phyloP scores from a whole-genome alignment of 2,797 vertebrate species.

The Acanthurus leucopareius region DNA sequence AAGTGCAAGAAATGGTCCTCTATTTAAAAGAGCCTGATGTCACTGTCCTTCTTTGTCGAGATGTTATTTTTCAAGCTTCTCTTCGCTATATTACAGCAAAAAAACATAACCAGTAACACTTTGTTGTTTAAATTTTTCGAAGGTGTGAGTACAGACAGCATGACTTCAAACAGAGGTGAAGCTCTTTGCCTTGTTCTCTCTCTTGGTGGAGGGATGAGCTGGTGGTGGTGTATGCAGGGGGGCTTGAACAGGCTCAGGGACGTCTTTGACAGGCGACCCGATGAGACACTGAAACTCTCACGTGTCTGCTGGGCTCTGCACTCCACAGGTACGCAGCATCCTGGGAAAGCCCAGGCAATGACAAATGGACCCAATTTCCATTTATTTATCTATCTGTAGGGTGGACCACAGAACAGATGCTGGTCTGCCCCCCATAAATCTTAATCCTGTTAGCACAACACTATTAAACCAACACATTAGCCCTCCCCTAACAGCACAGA shows the following conservation, averaged over 20 bases:
- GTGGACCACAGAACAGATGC: constrained; percentile 72
- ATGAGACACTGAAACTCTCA: constrained; percentile 63
- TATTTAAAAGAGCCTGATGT: not conserved
- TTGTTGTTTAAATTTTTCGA: constrained; percentile 10
- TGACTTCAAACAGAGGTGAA: constrained; percentile 26
- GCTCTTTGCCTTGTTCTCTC: constrained; percentile 23
- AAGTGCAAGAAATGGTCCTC: constrained; percentile 6
- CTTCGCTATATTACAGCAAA: constrained; percentile 24
- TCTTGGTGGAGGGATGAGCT: constrained; percentile 27
- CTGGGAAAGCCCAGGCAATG: constrained; percentile 63
- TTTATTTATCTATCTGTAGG: constrained; percentile 80
- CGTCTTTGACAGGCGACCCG: constrained; percentile 50
- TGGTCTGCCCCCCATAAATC: constrained; percentile 75
- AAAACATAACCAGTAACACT: constrained; percentile 4
- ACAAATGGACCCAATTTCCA: constrained; percentile 82
- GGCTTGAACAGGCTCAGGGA: constrained; percentile 44
- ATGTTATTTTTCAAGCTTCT: constrained; percentile 6
- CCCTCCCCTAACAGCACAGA: constrained; percentile 55
- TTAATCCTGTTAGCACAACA: constrained; percentile 79
- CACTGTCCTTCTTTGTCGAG: constrained; percentile 4
- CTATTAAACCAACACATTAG: constrained; percentile 76
- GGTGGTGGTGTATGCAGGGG: constrained; percentile 9
- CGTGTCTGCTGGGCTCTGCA: constrained; percentile 49
- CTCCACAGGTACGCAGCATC: constrained; percentile 67
- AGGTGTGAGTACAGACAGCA: constrained; percentile 47